A percentile compares a stretch with the other conserved stretches of the same genome.
These are phyloP conservation scores for Drosophila recens DNA, from an alignment of 2,888 invertebrate species.

Conservation along the genomic window DNA sequence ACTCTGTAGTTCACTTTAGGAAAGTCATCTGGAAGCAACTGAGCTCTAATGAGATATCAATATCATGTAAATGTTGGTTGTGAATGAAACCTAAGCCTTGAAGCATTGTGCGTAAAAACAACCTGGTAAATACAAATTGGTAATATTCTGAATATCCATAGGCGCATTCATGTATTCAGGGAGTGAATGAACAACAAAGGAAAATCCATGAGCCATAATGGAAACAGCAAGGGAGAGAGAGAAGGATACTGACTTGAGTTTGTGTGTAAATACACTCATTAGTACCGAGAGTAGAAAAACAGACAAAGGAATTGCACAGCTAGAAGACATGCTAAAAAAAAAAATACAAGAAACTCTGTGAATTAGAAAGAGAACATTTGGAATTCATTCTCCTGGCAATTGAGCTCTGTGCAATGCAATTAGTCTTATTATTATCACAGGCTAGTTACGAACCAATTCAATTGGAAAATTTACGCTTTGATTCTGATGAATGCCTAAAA, in stretches of 20 bases:
- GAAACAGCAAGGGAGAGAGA: not conserved
- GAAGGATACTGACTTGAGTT: not conserved
- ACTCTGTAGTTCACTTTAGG: too few relatives aligned
- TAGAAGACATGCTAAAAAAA: not conserved
- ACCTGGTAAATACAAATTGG: too few relatives aligned
- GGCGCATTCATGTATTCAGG: constrained; percentile 1
- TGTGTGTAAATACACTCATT: not conserved
- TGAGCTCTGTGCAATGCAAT: constrained; percentile 5
- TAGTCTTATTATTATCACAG: constrained; percentile 8
- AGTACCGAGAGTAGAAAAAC: not conserved
- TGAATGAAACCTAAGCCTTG: not conserved
- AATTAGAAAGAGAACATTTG: not conserved
- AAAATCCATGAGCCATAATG: not conserved
- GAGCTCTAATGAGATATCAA: too few relatives aligned
- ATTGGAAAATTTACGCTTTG: not conserved
- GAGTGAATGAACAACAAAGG: not conserved
- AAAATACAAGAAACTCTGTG: not conserved
- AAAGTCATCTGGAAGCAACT: too few relatives aligned
- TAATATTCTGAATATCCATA: not conserved
- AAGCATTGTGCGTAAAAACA: not conserved
- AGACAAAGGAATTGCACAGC: not conserved
- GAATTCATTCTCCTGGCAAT: not conserved
- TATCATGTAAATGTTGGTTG: not conserved
- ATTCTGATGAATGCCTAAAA: not conserved
- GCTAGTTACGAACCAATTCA: constrained; percentile 13